Percentiles rank a stretch among this genome's conserved stretches.
phyloP scores from a whole-genome alignment of 2,113 vertebrate genomes.

The Chloroceryle aenea region DNA sequence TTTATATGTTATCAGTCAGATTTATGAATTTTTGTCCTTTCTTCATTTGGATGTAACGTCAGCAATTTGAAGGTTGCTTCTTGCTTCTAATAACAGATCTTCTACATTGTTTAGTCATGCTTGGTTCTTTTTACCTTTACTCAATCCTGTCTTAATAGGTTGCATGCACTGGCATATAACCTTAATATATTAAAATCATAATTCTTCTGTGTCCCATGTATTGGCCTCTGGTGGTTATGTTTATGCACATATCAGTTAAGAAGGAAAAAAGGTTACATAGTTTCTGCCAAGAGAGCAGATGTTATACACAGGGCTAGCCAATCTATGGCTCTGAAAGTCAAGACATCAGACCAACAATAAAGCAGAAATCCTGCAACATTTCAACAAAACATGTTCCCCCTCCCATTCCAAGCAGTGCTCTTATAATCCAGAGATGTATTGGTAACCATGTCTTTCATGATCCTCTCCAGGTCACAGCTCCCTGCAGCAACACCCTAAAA shows the following conservation, averaged over 20 bases:
- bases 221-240: constrained; percentile 3
- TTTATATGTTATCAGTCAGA: not conserved
- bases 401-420: not conserved
- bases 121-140: not conserved
- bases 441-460: not conserved
- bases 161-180: not conserved
- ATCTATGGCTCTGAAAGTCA: not conserved
- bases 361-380: not conserved
- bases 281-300: not conserved
- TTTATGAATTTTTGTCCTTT: not conserved
- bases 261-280: not conserved
- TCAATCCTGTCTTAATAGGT: not conserved
- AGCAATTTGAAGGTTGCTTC: not conserved
- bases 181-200: not conserved
- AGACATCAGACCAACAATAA: not conserved
- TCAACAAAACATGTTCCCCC: not conserved
- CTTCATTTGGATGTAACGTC: not conserved
- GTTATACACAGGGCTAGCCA: not conserved
- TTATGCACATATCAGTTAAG: not conserved
- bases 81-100: not conserved
- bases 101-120: not conserved
- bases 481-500: not conserved
- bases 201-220: not conserved
- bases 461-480: not conserved
- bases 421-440: not conserved